A percentile compares a stretch with the other conserved stretches of the same genome.
These are phyloP conservation scores for Scelioninae gen. 1 DNA, from an alignment of 2,888 invertebrate genomes.

Conservation along the genomic window DNA sequence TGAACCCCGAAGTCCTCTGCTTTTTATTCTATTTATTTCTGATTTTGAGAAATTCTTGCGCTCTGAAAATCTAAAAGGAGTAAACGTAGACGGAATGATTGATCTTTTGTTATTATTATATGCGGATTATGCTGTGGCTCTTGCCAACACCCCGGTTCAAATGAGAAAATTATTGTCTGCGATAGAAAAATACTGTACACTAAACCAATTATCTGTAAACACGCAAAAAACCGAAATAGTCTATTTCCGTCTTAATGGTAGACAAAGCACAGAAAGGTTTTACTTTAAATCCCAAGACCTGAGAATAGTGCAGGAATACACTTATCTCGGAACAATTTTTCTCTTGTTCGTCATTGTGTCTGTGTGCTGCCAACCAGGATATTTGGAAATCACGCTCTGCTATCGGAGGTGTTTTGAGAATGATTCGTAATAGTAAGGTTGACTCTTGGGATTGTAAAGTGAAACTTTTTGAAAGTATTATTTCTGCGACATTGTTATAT, in stretches of 20 bases:
- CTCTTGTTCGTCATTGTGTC: slow-evolving; percentile 1
- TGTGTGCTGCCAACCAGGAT: slow-evolving; percentile 7
- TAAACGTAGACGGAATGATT: slow-evolving; percentile 7
- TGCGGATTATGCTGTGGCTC: slow-evolving; percentile 17
- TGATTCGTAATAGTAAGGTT: slow-evolving; percentile 3
- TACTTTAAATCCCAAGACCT: not conserved
- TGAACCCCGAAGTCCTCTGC: not conserved
- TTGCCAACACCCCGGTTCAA: not conserved
- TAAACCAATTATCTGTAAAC: slow-evolving; percentile 8
- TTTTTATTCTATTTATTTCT: not conserved
- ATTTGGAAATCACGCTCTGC: slow-evolving; percentile 16
- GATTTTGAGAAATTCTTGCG: not conserved
- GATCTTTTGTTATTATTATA: slow-evolving; percentile 16
- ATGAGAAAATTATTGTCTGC: slow-evolving; percentile 12
- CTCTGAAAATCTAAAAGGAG: not conserved
- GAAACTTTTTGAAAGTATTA: slow-evolving; percentile 8
- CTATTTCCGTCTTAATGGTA: slow-evolving; percentile 4
- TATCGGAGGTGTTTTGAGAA: slow-evolving; percentile 6
- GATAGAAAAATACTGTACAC: slow-evolving; percentile 3
- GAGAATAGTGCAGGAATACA: slow-evolving; percentile 1
- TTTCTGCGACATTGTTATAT: not conserved
- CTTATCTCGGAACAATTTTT: slow-evolving; percentile 5
- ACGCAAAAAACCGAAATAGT: slow-evolving; percentile 13
- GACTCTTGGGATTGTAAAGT: slow-evolving; percentile 20
- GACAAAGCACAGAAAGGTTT: slow-evolving; percentile 5